Evolutionary conservation across 2,888 invertebrate species (phyloP).

Genomic region (Agrenia bidenticulata): DNA sequence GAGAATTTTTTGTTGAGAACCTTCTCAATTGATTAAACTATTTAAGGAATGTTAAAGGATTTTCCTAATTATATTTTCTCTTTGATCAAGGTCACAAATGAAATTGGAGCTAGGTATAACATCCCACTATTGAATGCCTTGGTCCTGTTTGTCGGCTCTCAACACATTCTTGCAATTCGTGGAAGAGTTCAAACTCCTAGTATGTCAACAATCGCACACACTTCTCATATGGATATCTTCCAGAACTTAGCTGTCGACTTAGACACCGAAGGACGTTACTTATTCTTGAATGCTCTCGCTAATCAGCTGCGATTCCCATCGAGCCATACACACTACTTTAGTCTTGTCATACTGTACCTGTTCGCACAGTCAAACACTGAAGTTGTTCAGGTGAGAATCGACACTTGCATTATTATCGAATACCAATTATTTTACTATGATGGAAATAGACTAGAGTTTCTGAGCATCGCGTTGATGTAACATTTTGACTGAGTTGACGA

Average conservation of each 20-base stretch:
- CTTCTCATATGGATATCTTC: conserved; percentile 99
- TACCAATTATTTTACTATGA: conserved; percentile 21
- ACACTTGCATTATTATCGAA: not conserved
- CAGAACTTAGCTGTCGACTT: conserved; percentile 97
- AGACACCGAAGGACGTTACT: conserved; percentile 92
- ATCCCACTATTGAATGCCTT: conserved; percentile 95
- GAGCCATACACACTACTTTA: conserved; percentile 99
- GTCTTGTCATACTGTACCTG: conserved; percentile 92
- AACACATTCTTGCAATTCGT: conserved; percentile 89
- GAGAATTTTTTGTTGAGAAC: conserved; percentile 22
- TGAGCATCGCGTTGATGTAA: conserved; percentile 12
- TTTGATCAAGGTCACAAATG: conserved; percentile 64
- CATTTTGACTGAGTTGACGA: too few relatives aligned
- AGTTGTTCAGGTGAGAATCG: conserved; percentile 83
- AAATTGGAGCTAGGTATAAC: conserved; percentile 90
- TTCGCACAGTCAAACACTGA: conserved; percentile 97
- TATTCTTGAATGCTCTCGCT: conserved; percentile 97
- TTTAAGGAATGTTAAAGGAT: conserved; percentile 1
- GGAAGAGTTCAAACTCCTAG: conserved; percentile 88
- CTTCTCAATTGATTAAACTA: not conserved
- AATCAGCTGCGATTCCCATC: conserved; percentile 99
- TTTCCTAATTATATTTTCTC: conserved; percentile 15
- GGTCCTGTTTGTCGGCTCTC: conserved; percentile 95
- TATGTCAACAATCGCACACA: conserved; percentile 97
- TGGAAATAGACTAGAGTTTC: conserved; percentile 42